Evolutionary conservation across 1,140 invertebrate genomes (phyloP), one percentile per base, ranked within the genome.

Genomic region (Bicyclus anynana): DNA sequence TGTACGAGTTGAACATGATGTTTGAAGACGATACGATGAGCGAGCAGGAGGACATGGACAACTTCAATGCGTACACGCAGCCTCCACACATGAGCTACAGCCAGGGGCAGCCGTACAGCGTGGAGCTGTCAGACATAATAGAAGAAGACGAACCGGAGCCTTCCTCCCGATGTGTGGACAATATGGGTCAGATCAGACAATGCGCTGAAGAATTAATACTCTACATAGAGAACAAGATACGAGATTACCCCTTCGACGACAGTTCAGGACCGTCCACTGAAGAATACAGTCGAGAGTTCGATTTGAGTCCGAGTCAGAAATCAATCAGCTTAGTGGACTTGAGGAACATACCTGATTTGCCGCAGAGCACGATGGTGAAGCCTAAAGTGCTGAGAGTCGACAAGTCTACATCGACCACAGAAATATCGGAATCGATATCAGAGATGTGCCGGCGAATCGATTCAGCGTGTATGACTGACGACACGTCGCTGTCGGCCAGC

Each of bases 71-170:
- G 0, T 88, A 88, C 51, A 88, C 83, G 2, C 82, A 86, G 65
- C 83, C 83, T 12, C 72, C 72, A 6, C 53, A 68, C 49, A 13
- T 80, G 14, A 68, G 77, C 18, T 84, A 74, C 16, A 67, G 74
- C 3, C 78, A 77, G 42, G 75, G 65, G 55, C 51, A 78, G 27
- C 80, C 81, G 0, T 86, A 78, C 44, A 86, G 83, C 27, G 74
- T 86, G 7, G 85, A 88, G 57, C 40, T 88, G 40, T 88, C 85
- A 2, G 85, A 88, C 47, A 88, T 88, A 17, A 52, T 85, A 12
- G 85, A 88, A 72, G 85, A 88, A 72, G 85, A 88, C n/a, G 85
- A 88, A 54, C 72, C 74, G 1, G 84, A 87, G 49, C 62, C 72
- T 5, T 87, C 81, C 6, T 84, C 74, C 29, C 68, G 67, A 65